Evolutionary conservation across 2,113 vertebrate species (phyloP), one percentile per base, ranked within the genome.

Genomic region (Casuarius casuarius): DNA sequence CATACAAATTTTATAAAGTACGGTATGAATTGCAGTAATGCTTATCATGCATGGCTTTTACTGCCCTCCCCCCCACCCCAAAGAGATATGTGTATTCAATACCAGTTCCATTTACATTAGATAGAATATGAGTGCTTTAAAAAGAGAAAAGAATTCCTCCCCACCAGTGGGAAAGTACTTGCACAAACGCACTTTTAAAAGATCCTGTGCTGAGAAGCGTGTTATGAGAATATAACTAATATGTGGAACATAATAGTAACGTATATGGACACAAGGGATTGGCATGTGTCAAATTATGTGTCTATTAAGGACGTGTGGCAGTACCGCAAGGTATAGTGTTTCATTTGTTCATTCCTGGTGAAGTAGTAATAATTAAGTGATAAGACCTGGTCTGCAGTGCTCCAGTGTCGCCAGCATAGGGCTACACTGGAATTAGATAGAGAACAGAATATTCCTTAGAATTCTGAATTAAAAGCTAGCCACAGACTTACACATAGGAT

Each of bases 381-480:
- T 46, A 17, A 16, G 42, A 82, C 26, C 59, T 20, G 9, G 51
- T 90, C 88, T 96, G 85, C 72, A 94, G 77, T 87, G 91, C 94
- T 89, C 84, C 89, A 92, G 63, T 73, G 87, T 88, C 85, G 26
- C 67, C 26, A 40, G 35, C 6, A 46, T 20, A 66, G 58, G 71
- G 26, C 52, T 89, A 77, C 74, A 15, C 35, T 73, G 59, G 49
- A 73, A 61, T 79, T 58, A 79, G 31, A 29, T 31, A n/a, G 22
- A 79, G 38, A 91, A 25, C 49, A 52, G 42, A 79, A 70, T 10
- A 25, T 91, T 58, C 51, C 51, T 59, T 38, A 6, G 52, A 7
- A 0, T 62, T 78, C 48, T 87, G 67, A 56, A 35, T 54, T 40
- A 44, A 59, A 83, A 90, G 58, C 15, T 19, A 67, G 71, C 11